Evolutionary conservation across 1,140 invertebrate species (phyloP), one percentile per base, ranked within the genome.

Genomic region (Philopotamus ludificatus): DNA sequence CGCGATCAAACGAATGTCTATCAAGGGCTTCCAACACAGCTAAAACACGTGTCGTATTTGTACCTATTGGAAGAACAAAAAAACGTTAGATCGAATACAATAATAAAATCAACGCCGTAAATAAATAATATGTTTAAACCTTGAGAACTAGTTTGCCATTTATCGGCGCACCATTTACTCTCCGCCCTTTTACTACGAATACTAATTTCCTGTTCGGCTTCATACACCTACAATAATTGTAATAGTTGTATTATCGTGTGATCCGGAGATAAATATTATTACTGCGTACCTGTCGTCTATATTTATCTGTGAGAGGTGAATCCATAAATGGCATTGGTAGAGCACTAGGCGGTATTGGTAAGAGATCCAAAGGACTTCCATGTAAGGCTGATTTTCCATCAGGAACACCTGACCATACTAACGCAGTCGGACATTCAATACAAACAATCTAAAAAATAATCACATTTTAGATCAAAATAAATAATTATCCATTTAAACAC

Each of bases 81-180:
- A 21, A n/a, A n/a, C 18, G 4, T 53, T 42, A 21, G 28, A 26
- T 47, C 23, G 34, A 15, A n/a, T n/a, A n/a, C n/a, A n/a, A n/a
- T n/a, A n/a, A n/a, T n/a, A 49, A 18, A 15, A 15, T 15, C 20
- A 7, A 21, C 15, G 20, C 45, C 45, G 15, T 28, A 61, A 60
- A 68, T 49, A 58, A 21, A 22, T n/a, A 57, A 61, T 34, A 15
- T 60, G 49, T 66, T 60, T 28, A 8, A 68, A 87, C 88, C 88
- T 73, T 89, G 89, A 26, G 90, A 89, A 63, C 91, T 94, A 60
- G 91, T 89, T 73, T 95, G 92, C 89, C 93, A 96, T 79, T 96
- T 96, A 73, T 97, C 94, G 49, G 92, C 94, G 42, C 94, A 96
- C 96, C 96, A 98, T 73, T 92, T 86, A 63, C 91, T 91, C 78